phyloP scores from a whole-genome alignment of 2,888 invertebrate species.

The Sphecodes monilicornis region DNA sequence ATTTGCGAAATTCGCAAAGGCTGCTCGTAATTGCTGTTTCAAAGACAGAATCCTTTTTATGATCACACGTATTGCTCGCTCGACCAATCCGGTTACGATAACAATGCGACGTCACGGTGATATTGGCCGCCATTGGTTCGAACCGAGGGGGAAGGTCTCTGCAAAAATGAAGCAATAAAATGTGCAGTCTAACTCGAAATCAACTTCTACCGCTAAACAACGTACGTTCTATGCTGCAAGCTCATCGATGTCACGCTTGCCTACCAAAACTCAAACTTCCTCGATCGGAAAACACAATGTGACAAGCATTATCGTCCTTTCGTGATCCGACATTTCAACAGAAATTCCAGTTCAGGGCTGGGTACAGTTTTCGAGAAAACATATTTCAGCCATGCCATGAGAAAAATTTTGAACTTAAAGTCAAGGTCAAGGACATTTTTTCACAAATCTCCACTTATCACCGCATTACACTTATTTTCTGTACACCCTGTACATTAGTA shows the following conservation, averaged over 20 bases:
- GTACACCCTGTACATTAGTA: background rate
- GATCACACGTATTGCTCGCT: slow-evolving; percentile 42
- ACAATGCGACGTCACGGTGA: slow-evolving; percentile 47
- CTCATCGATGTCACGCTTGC: background rate
- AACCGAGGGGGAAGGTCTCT: slow-evolving; percentile 19
- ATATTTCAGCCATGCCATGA: too few species aligned
- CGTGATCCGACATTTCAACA: background rate
- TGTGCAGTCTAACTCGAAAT: slow-evolving; percentile 14
- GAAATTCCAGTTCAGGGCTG: background rate
- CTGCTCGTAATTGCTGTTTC: slow-evolving; percentile 55
- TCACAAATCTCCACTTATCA: background rate
- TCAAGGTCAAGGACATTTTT: background rate
- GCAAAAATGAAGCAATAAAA: slow-evolving; percentile 51
- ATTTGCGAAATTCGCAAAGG: slow-evolving; percentile 48
- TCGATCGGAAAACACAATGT: background rate
- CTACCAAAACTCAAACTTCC: background rate
- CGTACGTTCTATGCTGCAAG: background rate
- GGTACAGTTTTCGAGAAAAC: background rate
- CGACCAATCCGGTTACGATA: slow-evolving; percentile 55
- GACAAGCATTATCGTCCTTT: background rate
- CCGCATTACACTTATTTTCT: background rate
- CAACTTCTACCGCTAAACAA: background rate
- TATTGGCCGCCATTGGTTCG: slow-evolving; percentile 45
- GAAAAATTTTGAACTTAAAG: too few species aligned
- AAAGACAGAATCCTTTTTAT: slow-evolving; percentile 61